Evolutionary conservation across 2,888 invertebrate genomes (phyloP).

Genomic region (Adineta ricciae): DNA sequence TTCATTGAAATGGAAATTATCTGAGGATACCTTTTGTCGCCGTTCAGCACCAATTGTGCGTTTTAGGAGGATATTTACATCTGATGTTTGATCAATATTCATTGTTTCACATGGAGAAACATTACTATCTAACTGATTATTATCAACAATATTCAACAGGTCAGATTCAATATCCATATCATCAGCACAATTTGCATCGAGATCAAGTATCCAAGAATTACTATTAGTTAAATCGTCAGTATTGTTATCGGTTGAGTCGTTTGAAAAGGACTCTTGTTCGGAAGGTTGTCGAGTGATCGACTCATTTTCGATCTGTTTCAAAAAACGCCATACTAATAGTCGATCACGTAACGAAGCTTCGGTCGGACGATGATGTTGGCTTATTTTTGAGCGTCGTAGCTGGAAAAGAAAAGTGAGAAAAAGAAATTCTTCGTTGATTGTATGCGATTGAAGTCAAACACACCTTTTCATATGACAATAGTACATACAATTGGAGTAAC

Average conservation of each 20-base stretch:
- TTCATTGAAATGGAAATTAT: background rate
- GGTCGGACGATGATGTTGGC: background rate
- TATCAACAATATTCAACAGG: background rate
- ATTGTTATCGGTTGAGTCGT: background rate
- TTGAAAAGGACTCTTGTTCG: background rate
- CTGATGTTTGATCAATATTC: slow-evolving; percentile 6
- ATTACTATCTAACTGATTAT: background rate
- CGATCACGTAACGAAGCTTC: slow-evolving; percentile 4
- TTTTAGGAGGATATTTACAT: background rate
- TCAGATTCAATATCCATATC: slow-evolving; percentile 5
- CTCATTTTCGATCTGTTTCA: slow-evolving; percentile 5
- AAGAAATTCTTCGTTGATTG: background rate
- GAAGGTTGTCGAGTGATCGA: background rate
- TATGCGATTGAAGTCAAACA: background rate
- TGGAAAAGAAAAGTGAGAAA: background rate
- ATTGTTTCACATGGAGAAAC: background rate
- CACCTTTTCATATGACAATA: background rate
- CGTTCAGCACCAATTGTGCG: slow-evolving; percentile 4
- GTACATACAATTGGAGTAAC: background rate
- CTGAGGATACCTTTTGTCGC: background rate
- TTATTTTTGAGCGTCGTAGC: slow-evolving; percentile 4
- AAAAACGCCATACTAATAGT: slow-evolving; percentile 6
- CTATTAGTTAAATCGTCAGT: background rate
- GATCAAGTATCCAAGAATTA: background rate
- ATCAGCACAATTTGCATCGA: background rate